phyloP scores from a whole-genome alignment of 2,113 vertebrate species.

The Burhinus bistriatus region DNA sequence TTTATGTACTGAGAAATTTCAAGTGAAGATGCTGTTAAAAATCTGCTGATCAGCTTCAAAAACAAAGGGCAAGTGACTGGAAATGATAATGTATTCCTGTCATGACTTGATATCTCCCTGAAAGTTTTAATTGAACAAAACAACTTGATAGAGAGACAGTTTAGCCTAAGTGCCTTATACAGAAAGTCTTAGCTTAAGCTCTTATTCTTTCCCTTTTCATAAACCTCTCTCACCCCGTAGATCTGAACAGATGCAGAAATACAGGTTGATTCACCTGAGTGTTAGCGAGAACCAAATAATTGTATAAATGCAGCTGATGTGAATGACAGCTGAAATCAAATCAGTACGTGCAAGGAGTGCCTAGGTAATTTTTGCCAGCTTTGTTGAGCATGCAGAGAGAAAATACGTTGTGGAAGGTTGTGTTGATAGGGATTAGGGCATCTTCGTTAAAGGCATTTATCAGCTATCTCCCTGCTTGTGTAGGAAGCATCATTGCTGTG shows the following conservation, averaged over 20 bases:
- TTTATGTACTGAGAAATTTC: neutral
- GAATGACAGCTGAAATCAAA: neutral
- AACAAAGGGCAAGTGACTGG: neutral
- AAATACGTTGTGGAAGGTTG: neutral
- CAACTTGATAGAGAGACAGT: neutral
- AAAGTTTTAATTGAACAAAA: neutral
- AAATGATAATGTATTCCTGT: neutral
- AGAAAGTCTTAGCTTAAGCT: neutral
- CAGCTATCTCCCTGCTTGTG: neutral
- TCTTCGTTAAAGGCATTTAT: neutral
- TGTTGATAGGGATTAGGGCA: neutral
- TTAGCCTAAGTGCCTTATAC: neutral
- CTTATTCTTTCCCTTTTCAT: neutral
- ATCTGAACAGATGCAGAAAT: neutral
- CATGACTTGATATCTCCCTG: neutral
- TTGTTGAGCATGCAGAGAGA: neutral
- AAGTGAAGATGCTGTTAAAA: neutral
- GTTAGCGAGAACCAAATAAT: neutral
- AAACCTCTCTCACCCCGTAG: neutral
- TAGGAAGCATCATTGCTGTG: neutral
- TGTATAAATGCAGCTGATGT: rapidly evolving
- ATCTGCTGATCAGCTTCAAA: neutral
- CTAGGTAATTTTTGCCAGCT: neutral
- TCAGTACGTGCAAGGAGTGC: rapidly evolving
- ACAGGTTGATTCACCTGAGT: neutral